Base-by-base conservation (phyloP, 1,140 invertebrate species). In the Neodiprion virginianus region DNA sequence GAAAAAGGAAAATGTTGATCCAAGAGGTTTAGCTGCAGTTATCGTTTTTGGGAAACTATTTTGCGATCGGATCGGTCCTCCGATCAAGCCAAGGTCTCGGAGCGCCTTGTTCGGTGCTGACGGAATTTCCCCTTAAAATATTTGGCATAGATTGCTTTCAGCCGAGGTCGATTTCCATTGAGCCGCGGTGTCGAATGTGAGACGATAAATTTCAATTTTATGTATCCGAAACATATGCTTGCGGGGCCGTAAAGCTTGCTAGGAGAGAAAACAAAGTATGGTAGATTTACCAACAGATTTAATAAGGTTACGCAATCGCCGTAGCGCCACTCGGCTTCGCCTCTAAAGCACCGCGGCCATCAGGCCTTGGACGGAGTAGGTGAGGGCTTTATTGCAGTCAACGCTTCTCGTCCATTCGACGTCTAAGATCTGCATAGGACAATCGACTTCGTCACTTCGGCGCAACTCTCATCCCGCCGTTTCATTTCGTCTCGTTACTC, bases 251-350 rank as follows among this genome's bases (percentile, higher is more conserved):
- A 61, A 61, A 61, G 53, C n/a, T 14, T 14, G 53, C 53, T 61
- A 61, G 53, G 53, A 61, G 53, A 61, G 53, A 61, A 61, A 61
- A 61, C 53, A 61, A 61, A 17, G 53, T 61, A 40, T 61, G 53
- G 53, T 61, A 14, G 53, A 12, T 61, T 61, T 61, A 61, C 53
- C 53, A 61, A 61, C 53, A 61, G 53, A 61, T 61, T 61, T 61
- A 61, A 61, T 61, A 61, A 61, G 53, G 53, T 61, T 61, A 61
- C n/a, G 53, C 8, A 61, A 61, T 12, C 4, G 28, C 28, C 28
- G 53, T 61, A 14, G 1, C 53, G 53, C 53, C 53, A 14, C 53
- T 40, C 53, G 53, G 53, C 11, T 17, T 61, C 8, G 11, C 53
- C 53, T 40, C 53, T 61, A 17, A 12, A 61, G 53, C 53, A 14